Evolutionary conservation across 2,797 vertebrate species (phyloP).

Genomic region (Uromys caudimaculatus): DNA sequence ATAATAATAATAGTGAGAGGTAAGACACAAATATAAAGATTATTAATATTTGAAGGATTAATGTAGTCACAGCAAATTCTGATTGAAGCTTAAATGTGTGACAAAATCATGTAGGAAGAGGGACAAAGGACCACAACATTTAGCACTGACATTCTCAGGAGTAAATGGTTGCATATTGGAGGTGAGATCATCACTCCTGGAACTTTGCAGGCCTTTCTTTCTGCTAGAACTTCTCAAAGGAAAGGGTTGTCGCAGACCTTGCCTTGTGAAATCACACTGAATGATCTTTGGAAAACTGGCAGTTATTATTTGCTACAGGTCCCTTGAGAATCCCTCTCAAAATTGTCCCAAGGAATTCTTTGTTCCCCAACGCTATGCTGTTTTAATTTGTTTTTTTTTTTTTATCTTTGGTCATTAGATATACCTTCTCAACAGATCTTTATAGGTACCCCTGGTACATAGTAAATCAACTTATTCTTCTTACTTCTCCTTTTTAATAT

Average conservation of each 20-base stretch:
- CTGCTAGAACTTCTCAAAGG: not conserved
- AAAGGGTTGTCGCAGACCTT: not conserved
- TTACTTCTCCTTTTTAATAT: not conserved
- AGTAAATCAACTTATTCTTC: not conserved
- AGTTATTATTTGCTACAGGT: not conserved
- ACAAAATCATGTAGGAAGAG: not conserved
- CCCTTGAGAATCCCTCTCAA: not conserved
- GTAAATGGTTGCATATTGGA: not conserved
- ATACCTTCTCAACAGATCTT: not conserved
- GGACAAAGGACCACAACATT: accelerated
- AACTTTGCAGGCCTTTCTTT: not conserved
- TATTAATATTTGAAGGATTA: not conserved
- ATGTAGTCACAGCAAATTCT: not conserved
- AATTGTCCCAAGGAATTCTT: not conserved
- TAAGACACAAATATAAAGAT: not conserved
- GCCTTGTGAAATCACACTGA: not conserved
- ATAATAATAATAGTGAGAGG: not conserved
- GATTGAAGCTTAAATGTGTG: not conserved
- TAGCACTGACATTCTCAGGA: not conserved
- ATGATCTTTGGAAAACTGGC: not conserved
- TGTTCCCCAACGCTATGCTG: not conserved
- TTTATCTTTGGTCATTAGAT: not conserved
- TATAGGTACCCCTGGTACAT: not conserved
- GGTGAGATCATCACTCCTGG: not conserved
- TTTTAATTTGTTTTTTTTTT: not conserved